Conservation (phyloP, 2,113 vertebrate genomes). For the Platysternon megacephalum region DNA sequence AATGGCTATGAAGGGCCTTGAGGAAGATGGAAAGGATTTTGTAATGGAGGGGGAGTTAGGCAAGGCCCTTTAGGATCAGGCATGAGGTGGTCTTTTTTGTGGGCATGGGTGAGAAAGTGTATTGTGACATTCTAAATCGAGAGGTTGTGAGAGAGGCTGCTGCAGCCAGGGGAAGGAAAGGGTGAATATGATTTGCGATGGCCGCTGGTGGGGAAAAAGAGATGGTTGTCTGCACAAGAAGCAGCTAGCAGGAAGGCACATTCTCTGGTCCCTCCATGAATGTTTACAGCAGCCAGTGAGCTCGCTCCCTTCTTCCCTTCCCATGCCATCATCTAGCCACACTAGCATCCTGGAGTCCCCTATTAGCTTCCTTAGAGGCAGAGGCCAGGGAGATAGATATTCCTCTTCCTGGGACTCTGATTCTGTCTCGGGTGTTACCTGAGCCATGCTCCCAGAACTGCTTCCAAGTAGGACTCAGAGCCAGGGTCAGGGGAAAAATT, state of each 20-base stretch:
- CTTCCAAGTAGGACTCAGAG: no score
- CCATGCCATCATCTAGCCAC: background rate
- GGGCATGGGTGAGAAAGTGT: background rate
- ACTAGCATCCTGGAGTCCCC: no score
- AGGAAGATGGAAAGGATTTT: background rate
- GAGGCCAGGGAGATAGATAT: no score
- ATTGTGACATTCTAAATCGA: background rate
- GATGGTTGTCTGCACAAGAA: background rate
- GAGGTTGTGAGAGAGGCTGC: background rate
- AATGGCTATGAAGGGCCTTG: background rate
- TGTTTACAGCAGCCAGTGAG: background rate
- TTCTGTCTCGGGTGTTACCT: no score
- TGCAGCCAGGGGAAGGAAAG: background rate
- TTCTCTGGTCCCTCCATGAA: background rate
- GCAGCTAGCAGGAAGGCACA: background rate
- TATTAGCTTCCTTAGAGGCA: no score
- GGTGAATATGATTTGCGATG: background rate
- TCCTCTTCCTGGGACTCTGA: no score
- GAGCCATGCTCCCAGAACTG: no score
- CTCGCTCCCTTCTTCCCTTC: background rate
- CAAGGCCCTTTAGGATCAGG: background rate
- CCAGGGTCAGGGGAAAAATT: no score
- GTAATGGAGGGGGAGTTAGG: background rate
- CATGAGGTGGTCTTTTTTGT: background rate
- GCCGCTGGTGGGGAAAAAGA: background rate